Conservation (phyloP, 2,888 invertebrate species). For the Abrostola triplasia region DNA sequence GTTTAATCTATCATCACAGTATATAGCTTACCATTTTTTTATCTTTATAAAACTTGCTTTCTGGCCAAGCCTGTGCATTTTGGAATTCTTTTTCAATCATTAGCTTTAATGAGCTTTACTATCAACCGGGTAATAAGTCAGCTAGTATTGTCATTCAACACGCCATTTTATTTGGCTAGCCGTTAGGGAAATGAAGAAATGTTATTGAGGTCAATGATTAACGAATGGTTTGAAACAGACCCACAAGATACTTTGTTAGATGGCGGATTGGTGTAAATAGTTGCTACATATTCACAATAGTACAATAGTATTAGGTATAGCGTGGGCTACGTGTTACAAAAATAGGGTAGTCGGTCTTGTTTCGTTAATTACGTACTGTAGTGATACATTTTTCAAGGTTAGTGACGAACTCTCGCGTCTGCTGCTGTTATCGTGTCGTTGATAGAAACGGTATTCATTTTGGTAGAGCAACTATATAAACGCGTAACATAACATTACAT, state of each 20-base stretch:
- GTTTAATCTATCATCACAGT: no score
- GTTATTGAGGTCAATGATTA: not conserved
- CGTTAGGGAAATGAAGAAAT: not conserved
- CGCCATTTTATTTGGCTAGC: not conserved
- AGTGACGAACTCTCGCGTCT: constrained; percentile 13
- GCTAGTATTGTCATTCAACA: not conserved
- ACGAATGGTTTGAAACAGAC: not conserved
- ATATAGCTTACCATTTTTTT: no score
- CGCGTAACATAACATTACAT: no score
- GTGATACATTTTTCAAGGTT: constrained; percentile 46
- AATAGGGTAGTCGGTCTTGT: constrained; percentile 21
- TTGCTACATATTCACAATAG: constrained; percentile 22
- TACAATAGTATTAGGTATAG: constrained; percentile 7
- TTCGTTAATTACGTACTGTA: constrained; percentile 31
- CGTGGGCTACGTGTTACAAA: constrained; percentile 27
- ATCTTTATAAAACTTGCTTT: no score
- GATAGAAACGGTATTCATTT: not conserved
- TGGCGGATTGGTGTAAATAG: not conserved
- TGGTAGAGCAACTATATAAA: no score
- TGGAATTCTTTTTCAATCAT: not conserved
- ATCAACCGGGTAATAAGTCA: not conserved
- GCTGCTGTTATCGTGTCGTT: constrained; percentile 3
- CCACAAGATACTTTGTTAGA: not conserved
- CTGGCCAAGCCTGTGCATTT: no score
- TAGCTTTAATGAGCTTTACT: not conserved